These are phyloP conservation scores for Eristalis arbustorum DNA, from an alignment of 2,888 invertebrate genomes.

Conservation along the genomic window DNA sequence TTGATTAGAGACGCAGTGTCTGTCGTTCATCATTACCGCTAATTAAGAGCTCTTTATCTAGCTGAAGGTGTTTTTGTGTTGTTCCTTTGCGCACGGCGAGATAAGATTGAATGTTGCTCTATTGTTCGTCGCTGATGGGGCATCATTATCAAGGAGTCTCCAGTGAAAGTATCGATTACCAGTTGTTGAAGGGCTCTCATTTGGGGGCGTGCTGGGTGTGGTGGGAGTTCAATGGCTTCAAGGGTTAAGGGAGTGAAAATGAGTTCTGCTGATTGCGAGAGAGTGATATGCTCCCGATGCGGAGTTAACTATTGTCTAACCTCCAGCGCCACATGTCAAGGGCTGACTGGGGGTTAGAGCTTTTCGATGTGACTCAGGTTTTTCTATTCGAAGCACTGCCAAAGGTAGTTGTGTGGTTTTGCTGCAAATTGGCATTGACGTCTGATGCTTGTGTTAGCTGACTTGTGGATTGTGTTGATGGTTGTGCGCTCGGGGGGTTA, in stretches of 20 bases:
- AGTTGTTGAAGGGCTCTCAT: not conserved
- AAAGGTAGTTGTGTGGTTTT: slow-evolving; percentile 15
- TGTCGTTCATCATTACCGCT: slow-evolving; percentile 68
- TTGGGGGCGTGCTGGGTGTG: not conserved
- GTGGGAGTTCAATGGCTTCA: slow-evolving; percentile 13
- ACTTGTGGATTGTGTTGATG: not conserved
- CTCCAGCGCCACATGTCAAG: not conserved
- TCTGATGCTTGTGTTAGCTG: not conserved
- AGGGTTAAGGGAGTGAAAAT: slow-evolving; percentile 19
- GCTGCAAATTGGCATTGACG: slow-evolving; percentile 49
- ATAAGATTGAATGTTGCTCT: slow-evolving; percentile 22
- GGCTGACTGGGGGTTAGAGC: slow-evolving; percentile 13
- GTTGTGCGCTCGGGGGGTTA: not conserved
- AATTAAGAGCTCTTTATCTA: slow-evolving; percentile 65
- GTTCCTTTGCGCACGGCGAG: slow-evolving; percentile 12
- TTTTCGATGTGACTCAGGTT: slow-evolving; percentile 6
- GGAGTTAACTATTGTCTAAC: slow-evolving; percentile 39
- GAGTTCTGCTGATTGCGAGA: slow-evolving; percentile 4
- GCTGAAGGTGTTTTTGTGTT: slow-evolving; percentile 63
- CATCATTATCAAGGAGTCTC: slow-evolving; percentile 48
- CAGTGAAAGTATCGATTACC: slow-evolving; percentile 57
- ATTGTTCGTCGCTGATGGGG: slow-evolving; percentile 1
- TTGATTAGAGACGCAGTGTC: slow-evolving; percentile 67
- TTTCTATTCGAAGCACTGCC: not conserved
- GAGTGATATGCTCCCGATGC: slow-evolving; percentile 45